Conservation (phyloP, 2,113 vertebrate genomes). For the Reinhardtius hippoglossoides region DNA sequence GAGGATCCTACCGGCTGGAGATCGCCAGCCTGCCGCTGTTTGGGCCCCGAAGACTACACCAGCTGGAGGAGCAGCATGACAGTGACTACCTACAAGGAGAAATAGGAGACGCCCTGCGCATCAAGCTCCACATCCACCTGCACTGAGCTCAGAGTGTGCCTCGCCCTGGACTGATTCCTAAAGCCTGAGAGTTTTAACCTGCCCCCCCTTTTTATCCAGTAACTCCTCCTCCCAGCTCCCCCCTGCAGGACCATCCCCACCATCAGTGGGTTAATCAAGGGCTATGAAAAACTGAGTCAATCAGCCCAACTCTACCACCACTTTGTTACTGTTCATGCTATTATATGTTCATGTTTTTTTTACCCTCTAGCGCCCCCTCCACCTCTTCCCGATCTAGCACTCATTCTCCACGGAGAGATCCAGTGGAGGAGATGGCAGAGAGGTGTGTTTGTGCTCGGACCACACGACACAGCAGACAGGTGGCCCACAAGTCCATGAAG, state of each 20-base stretch:
- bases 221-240: constrained; percentile 26
- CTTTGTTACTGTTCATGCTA: constrained; percentile 77
- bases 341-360: constrained; percentile 64
- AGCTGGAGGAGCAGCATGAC: constrained; percentile 87
- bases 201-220: constrained; percentile 52
- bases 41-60: constrained; percentile 82
- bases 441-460: constrained; percentile 66
- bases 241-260: constrained; percentile 55
- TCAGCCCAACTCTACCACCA: constrained; percentile 75
- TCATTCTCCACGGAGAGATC: constrained; percentile 48
- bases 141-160: constrained; percentile 82
- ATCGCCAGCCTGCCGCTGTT: constrained; percentile 87
- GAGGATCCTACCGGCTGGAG: constrained; percentile 88
- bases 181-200: constrained; percentile 62
- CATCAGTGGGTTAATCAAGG: constrained; percentile 61
- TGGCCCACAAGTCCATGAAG: constrained; percentile 58
- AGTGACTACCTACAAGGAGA: constrained; percentile 87
- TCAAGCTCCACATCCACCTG: constrained; percentile 91
- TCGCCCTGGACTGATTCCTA: constrained; percentile 66
- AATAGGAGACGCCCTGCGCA: constrained; percentile 86
- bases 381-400: constrained; percentile 47
- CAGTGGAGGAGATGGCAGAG: constrained; percentile 69
- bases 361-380: constrained; percentile 17
- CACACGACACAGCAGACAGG: constrained; percentile 32
- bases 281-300: constrained; percentile 80